Evolutionary conservation across 2,888 invertebrate genomes (phyloP), one percentile per base, ranked within the genome.

Genomic region (Orthosia gothica): DNA sequence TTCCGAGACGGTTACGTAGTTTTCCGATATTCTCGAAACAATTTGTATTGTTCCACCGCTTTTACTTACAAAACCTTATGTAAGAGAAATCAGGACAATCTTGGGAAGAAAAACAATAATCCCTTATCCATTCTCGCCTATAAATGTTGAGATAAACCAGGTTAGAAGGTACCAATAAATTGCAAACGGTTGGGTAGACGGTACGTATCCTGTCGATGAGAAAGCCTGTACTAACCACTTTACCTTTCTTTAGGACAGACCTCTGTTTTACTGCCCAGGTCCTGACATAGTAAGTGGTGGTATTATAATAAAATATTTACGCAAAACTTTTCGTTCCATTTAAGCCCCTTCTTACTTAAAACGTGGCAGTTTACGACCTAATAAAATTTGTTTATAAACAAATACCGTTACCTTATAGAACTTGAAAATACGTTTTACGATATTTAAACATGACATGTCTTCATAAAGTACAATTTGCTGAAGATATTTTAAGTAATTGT

Each of bases 221-320:
- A 50, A 59, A 52, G 20, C 69, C 45, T 74, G 52, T 58, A 68
- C 49, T 74, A 69, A 82, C 87, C 81, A 82, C 74, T 82, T 81
- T 69, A 88, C 69, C 82, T 77, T 81, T 81, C 82, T 75, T 76
- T 81, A 84, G 81, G 73, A 77, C 78, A 82, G 69, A 70, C 76
- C 82, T 69, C 78, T 79, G 76, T 86, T 89, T 83, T 85, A 83
- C 84, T 76, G 76, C 82, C 58, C 68, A 74, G 67, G 74, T 63
- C 72, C 61, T 65, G 61, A 66, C 72, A 15, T 13, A 67, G 77
- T 88, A 76, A 77, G 83, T 82, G 81, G 75, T 54, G 50, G 68
- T 76, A 66, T 82, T 82, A 67, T 82, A 70, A 85, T 85, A 72
- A 77, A 82, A 78, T 82, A 85, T 83, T 82, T 62, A 85, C 67